Evolutionary conservation across 2,888 invertebrate genomes (phyloP).

Genomic region (Trypoxylon attenuatum): DNA sequence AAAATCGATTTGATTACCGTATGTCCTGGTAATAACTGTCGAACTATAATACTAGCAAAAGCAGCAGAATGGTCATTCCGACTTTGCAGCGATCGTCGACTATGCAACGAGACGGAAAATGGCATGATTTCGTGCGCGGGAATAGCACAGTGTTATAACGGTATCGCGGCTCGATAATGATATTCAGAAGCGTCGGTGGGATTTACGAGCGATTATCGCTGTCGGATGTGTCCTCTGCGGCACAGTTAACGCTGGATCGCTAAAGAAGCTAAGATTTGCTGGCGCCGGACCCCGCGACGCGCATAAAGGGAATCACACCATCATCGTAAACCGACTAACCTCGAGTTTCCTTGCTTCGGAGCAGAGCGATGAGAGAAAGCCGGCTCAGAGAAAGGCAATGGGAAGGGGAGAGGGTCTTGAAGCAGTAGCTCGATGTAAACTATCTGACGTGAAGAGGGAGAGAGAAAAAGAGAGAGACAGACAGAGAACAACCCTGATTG

Average conservation of each 20-base stretch:
- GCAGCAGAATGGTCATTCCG: conserved; percentile 11
- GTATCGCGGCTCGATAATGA: conserved; percentile 44
- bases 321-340: conserved; percentile 64
- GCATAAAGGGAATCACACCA: conserved; percentile 69
- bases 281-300: conserved; percentile 45
- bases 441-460: too few species aligned
- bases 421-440: conserved; percentile 49
- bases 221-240: conserved; percentile 41
- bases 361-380: too few species aligned
- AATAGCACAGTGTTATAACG: conserved; percentile 44
- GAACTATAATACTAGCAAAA: conserved; percentile 37
- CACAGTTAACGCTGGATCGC: conserved; percentile 37
- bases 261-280: conserved; percentile 68
- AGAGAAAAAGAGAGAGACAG: too few species aligned
- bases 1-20: too few species aligned
- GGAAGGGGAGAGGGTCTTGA: conserved; percentile 10
- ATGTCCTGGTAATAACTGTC: too few species aligned
- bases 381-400: conserved; percentile 2
- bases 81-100: conserved; percentile 11
- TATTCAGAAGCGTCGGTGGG: conserved; percentile 41
- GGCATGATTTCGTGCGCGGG: conserved; percentile 25
- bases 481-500: conserved; percentile 60
- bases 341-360: conserved; percentile 18
- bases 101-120: conserved; percentile 41
- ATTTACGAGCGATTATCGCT: conserved; percentile 73